phyloP scores from a whole-genome alignment of 2,888 invertebrate species.

The Pollenia angustigena region DNA sequence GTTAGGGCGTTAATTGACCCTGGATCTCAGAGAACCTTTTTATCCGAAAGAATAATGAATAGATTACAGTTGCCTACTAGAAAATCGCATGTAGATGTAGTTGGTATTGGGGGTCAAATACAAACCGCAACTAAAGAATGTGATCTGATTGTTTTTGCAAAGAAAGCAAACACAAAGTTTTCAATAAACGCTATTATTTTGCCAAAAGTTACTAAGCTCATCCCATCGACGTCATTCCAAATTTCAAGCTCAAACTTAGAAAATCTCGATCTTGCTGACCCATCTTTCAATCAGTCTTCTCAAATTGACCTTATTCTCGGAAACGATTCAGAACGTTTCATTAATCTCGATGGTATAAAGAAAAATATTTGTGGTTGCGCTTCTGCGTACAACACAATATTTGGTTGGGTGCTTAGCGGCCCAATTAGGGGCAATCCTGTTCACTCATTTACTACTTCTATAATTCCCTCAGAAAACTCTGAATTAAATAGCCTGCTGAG shows the following conservation, averaged over 20 bases:
- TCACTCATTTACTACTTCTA: not conserved
- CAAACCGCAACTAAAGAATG: no score
- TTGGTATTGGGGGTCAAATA: no score
- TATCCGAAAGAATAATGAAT: not conserved
- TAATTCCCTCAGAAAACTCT: not conserved
- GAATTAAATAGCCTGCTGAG: not conserved
- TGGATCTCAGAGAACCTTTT: constrained; percentile 21
- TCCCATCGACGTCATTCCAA: constrained; percentile 9
- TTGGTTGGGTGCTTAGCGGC: constrained; percentile 18
- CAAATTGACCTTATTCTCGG: constrained; percentile 23
- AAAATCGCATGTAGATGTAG: no score
- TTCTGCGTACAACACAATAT: constrained; percentile 15
- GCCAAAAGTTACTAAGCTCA: constrained; percentile 11
- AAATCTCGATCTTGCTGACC: constrained; percentile 13
- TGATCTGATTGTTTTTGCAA: no score
- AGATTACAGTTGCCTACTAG: no score
- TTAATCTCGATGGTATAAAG: not conserved
- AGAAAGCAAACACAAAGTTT: not conserved
- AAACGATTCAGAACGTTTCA: constrained; percentile 2
- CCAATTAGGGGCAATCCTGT: not conserved
- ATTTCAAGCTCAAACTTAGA: not conserved
- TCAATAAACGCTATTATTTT: constrained; percentile 4
- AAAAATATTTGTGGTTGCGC: constrained; percentile 5
- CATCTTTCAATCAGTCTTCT: constrained; percentile 6
- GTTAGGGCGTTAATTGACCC: constrained; percentile 54